These are phyloP conservation scores for Neodiprion virginianus DNA, from an alignment of 1,140 invertebrate genomes.

Conservation along the genomic window DNA sequence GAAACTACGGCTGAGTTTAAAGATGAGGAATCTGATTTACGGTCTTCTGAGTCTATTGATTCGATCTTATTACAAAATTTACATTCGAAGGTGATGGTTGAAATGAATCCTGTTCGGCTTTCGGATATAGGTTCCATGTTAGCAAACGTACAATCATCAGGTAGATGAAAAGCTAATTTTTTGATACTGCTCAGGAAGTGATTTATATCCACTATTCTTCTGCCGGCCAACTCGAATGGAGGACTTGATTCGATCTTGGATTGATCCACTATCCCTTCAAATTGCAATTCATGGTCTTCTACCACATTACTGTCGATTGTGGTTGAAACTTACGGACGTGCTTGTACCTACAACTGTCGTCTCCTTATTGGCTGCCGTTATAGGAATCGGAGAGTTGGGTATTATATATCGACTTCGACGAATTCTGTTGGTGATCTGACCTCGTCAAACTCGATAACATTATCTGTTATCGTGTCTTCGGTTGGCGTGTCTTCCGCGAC, in stretches of 20 bases:
- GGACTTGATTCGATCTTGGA: not conserved
- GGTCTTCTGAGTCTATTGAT: not conserved
- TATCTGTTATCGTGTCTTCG: not conserved
- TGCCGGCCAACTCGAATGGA: conserved; percentile 10
- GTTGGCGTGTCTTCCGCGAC: not conserved
- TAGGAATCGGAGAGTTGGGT: not conserved
- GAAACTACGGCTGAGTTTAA: conserved; percentile 23
- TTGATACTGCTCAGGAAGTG: conserved; percentile 20
- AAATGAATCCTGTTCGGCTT: conserved; percentile 20
- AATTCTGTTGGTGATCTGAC: not conserved
- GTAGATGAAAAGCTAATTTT: conserved; percentile 12
- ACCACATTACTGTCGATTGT: not conserved
- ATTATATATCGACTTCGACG: not conserved
- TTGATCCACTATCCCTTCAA: not conserved
- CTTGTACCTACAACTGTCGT: not conserved
- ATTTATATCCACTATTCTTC: conserved; percentile 26
- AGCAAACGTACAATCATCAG: conserved; percentile 12
- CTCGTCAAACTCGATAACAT: conserved; percentile 4
- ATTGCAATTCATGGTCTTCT: not conserved
- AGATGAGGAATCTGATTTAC: conserved; percentile 12
- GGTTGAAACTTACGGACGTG: not conserved
- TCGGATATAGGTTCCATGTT: conserved; percentile 11
- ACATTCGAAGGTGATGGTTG: conserved; percentile 22
- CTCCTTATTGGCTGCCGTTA: not conserved
- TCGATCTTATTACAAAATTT: conserved; percentile 22